Percentiles rank a stretch among this genome's conserved stretches.
These are phyloP conservation scores for Acrocephalus kingi DNA, from an alignment of 2,113 vertebrate genomes.

Conservation along the genomic window DNA sequence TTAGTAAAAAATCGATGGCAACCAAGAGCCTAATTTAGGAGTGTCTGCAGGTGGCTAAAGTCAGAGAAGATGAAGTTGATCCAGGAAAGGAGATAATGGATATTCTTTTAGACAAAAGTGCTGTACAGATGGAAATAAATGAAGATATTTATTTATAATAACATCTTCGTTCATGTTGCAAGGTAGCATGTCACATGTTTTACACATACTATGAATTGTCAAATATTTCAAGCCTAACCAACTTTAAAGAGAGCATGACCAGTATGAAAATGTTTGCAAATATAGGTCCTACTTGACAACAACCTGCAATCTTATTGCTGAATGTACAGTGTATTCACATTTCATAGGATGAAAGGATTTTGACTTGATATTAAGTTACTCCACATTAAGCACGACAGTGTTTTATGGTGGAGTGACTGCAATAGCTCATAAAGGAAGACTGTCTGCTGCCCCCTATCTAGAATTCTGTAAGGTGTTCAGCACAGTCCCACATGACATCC, in stretches of 20 bases:
- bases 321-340: background rate
- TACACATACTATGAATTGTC: background rate
- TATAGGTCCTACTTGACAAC: background rate
- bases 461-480: background rate
- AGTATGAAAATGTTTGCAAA: background rate
- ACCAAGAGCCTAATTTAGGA: background rate
- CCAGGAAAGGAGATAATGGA: background rate
- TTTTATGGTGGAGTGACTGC: background rate
- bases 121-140: background rate
- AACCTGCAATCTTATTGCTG: background rate
- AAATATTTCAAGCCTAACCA: background rate
- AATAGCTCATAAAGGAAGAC: background rate
- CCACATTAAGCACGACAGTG: background rate
- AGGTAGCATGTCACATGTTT: background rate
- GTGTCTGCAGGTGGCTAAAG: background rate
- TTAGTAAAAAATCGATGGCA: background rate
- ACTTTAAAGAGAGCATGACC: background rate
- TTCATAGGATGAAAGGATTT: background rate
- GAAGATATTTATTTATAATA: background rate
- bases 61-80: background rate
- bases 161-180: rapidly evolving
- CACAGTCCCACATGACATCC: background rate
- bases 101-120: background rate
- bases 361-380: background rate
- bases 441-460: background rate